Evolutionary conservation across 2,797 vertebrate genomes (phyloP), one percentile per base, ranked within the genome.

Genomic region (Leptoclinus maculatus): DNA sequence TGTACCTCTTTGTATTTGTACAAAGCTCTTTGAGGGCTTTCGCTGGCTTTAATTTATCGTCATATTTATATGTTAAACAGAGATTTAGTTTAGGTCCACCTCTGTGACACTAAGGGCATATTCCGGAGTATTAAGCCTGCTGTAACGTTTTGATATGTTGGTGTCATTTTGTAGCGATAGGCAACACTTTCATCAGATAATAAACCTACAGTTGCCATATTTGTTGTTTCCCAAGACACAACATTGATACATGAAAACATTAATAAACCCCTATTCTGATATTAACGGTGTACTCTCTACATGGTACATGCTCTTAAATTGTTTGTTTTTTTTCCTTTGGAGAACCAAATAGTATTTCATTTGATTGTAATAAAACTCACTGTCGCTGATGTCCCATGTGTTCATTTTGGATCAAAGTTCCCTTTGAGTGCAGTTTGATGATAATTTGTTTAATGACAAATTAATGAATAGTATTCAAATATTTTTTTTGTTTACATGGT

Each of bases 31-130:
- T 59, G 72, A 82, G 53, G 58, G 81, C 63, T 84, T 79, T 79
- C 73, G 76, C 67, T 66, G 76, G 79, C 71, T 92, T 92, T 93
- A 93, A 94, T 92, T 94, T 94, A 95, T 94, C 94, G 74, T 90
- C 49, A 90, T 89, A 94, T 93, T 94, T 93, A 92, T 94, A 83
- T 70, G 49, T 83, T 79, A 19, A 81, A 69, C 70, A 67, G 36
- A 80, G 76, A 74, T 80, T 71, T 78, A 89, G 75, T 72, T 81
- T 82, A 79, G 79, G 58, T 68, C 36, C 79, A 79, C 29, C 17
- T 82, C 79, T 83, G 39, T 73, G 59, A 76, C 67, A 69, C 69
- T 77, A 41, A 82, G 54, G 39, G 47, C 58, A 43, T 79, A 80
- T 79, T 74, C 29, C 21, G 59, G 70, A 90, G 86, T 89, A 83